Percentiles rank a stretch among this genome's conserved stretches.
Evolutionary conservation across 1,140 invertebrate genomes (phyloP).

Genomic region (Diachasma alloeum): DNA sequence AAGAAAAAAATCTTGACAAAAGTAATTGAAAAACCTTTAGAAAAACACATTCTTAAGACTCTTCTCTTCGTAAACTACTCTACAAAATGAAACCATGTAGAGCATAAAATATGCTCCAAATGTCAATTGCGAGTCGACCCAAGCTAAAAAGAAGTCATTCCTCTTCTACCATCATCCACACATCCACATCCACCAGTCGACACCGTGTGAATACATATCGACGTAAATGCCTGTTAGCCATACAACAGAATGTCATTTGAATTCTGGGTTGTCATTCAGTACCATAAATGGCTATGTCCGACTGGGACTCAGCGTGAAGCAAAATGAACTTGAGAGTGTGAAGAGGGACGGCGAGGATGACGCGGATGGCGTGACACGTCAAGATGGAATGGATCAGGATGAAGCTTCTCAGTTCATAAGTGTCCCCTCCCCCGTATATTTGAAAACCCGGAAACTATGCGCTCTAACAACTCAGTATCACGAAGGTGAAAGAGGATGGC

Average conservation of each 20-base stretch:
- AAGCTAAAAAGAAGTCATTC: not conserved
- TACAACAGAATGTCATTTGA: not conserved
- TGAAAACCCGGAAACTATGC: constrained; percentile 16
- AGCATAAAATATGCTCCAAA: not conserved
- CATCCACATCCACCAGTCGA: not conserved
- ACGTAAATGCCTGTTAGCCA: not conserved
- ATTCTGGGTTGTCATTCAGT: not conserved
- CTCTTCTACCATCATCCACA: not conserved
- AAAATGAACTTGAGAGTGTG: not conserved
- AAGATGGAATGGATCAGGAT: constrained; percentile 13
- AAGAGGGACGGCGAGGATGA: not conserved
- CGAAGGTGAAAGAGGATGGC: constrained; percentile 44
- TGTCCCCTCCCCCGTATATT: not conserved
- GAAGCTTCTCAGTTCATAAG: not conserved
- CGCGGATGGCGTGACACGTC: constrained; percentile 29
- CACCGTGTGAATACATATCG: not conserved
- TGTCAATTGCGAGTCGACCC: not conserved
- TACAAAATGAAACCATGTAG: not conserved
- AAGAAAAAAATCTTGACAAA: no score
- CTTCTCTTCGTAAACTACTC: not conserved
- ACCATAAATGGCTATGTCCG: not conserved
- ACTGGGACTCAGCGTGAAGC: not conserved
- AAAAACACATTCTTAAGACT: not conserved
- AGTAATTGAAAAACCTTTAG: no score
- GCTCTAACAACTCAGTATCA: constrained; percentile 50